Percentiles rank a stretch among this genome's conserved stretches.
Evolutionary conservation across 2,797 vertebrate genomes (phyloP).

Genomic region (Falco novaeseelandiae): DNA sequence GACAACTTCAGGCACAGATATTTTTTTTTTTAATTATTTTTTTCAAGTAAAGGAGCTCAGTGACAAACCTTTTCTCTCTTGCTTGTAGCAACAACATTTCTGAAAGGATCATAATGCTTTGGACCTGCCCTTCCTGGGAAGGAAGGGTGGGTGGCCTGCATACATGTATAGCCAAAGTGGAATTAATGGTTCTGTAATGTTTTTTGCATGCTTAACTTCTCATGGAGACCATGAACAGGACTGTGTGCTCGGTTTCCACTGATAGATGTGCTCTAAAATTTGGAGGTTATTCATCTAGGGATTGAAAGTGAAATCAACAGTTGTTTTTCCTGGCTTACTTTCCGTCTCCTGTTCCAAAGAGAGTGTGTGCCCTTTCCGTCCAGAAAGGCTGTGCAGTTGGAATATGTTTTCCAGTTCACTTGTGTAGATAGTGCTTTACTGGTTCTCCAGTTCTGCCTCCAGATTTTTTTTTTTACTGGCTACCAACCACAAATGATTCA

Average conservation of each 20-base stretch:
- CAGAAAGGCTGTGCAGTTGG: not conserved
- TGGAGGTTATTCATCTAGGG: not conserved
- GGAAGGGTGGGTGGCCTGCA: not conserved
- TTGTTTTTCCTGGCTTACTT: not conserved
- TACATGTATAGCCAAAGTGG: not conserved
- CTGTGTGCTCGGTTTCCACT: not conserved
- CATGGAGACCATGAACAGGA: not conserved
- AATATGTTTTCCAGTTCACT: not conserved
- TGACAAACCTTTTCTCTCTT: not conserved
- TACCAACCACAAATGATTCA: not conserved
- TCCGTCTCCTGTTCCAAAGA: not conserved
- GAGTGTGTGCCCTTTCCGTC: not conserved
- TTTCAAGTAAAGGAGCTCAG: not conserved
- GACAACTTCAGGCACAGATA: not conserved
- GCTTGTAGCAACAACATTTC: not conserved
- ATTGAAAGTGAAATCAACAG: not conserved
- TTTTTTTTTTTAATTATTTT: not conserved
- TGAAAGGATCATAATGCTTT: not conserved
- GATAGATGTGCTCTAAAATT: not conserved
- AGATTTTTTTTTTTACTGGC: not conserved
- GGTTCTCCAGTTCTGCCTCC: not conserved
- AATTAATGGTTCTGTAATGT: not conserved
- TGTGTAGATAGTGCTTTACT: not conserved
- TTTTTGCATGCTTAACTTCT: not conserved
- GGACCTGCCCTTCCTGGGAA: not conserved